phyloP scores from a whole-genome alignment of 2,797 vertebrate species.

The Meda fulgida region DNA sequence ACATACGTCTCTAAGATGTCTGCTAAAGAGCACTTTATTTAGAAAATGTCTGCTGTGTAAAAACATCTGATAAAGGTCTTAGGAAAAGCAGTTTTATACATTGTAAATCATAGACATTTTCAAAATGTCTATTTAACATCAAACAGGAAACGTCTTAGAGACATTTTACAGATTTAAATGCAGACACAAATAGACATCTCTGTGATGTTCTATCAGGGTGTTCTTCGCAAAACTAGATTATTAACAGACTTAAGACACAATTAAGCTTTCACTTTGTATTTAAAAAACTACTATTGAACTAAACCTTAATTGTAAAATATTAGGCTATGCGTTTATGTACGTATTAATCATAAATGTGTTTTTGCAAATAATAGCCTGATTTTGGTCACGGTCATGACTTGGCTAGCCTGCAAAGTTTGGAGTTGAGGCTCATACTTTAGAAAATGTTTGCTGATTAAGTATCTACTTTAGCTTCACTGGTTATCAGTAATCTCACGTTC shows the following conservation, averaged over 20 bases:
- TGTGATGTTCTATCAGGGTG: too few species aligned
- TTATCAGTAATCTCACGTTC: neutral
- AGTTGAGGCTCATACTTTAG: neutral
- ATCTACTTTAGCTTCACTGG: neutral
- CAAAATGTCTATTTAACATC: too few species aligned
- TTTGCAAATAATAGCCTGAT: neutral
- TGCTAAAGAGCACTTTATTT: too few species aligned
- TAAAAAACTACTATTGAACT: neutral
- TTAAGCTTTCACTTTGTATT: neutral
- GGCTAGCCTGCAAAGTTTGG: neutral
- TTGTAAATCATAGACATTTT: too few species aligned
- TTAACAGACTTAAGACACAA: neutral
- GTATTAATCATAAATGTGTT: neutral
- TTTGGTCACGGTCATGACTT: neutral
- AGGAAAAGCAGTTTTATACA: too few species aligned
- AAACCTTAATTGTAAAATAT: neutral
- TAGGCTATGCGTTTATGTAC: neutral
- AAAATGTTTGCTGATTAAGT: slow-evolving; percentile 6
- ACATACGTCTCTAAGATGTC: too few species aligned
- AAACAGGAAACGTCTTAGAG: too few species aligned
- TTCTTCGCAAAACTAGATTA: neutral
- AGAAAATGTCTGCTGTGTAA: too few species aligned
- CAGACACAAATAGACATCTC: too few species aligned
- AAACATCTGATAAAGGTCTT: too few species aligned
- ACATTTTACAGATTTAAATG: too few species aligned